These are phyloP conservation scores for Yponomeuta malinellus DNA, from an alignment of 2,888 invertebrate species.

Conservation along the genomic window DNA sequence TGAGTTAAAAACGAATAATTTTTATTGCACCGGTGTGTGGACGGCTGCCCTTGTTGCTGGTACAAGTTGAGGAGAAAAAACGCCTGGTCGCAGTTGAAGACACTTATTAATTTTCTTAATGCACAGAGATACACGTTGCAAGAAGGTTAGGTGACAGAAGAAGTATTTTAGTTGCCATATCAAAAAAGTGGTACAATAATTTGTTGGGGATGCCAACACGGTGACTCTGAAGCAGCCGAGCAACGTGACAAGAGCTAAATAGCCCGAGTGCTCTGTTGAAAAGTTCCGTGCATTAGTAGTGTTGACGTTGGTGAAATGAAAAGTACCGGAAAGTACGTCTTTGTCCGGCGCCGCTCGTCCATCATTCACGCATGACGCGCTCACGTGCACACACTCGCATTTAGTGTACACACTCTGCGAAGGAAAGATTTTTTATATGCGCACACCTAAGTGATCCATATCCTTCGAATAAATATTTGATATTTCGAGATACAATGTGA, in stretches of 20 bases:
- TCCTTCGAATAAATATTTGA: neutral
- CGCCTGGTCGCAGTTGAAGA: no score
- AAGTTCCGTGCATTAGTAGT: neutral
- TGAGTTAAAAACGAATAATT: no score
- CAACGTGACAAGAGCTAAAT: neutral
- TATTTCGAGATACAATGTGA: neutral
- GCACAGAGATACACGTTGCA: no score
- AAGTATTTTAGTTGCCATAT: no score
- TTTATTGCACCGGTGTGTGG: no score
- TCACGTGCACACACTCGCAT: neutral
- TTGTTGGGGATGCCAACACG: no score
- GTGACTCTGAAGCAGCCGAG: no score
- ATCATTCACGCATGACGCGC: conserved; percentile 1
- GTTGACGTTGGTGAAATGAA: neutral
- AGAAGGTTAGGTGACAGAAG: no score
- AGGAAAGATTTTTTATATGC: neutral
- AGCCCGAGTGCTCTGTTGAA: neutral
- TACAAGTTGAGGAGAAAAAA: no score
- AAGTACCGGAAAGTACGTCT: neutral
- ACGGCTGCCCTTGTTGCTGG: no score
- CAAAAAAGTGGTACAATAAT: no score
- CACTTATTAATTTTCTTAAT: no score
- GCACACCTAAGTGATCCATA: neutral
- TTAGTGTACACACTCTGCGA: neutral
- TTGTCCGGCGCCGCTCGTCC: neutral